Evolutionary conservation across 2,888 invertebrate genomes (phyloP).

Genomic region (Stratiomys singularior): DNA sequence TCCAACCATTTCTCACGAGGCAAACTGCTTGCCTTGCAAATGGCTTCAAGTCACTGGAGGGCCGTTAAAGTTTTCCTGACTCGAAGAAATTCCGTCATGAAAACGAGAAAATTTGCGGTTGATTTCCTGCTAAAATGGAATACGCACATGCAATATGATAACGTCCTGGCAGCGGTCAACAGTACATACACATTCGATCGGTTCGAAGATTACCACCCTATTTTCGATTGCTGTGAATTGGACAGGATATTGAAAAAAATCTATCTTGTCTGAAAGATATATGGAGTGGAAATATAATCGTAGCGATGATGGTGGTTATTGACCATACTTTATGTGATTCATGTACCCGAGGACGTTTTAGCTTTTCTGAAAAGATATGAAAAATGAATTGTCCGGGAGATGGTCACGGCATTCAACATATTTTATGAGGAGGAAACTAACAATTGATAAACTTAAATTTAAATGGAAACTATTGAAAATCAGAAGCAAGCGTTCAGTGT

Average conservation of each 20-base stretch:
- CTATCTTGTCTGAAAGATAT: constrained; percentile 13
- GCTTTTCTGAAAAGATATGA: too few relatives aligned
- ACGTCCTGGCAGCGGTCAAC: not conserved
- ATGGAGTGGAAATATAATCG: constrained; percentile 22
- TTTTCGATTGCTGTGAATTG: not conserved
- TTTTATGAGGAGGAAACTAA: too few relatives aligned
- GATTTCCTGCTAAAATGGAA: constrained; percentile 16
- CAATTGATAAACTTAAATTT: too few relatives aligned
- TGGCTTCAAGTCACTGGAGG: not conserved
- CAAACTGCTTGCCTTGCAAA: not conserved
- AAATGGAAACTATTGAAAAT: too few relatives aligned
- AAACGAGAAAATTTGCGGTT: constrained; percentile 31
- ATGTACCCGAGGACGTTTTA: too few relatives aligned
- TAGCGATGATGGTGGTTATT: not conserved
- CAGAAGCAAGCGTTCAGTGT: too few relatives aligned
- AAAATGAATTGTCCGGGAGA: too few relatives aligned
- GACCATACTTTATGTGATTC: not conserved
- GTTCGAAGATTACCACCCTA: constrained; percentile 4
- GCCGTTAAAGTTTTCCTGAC: not conserved
- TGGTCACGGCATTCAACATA: too few relatives aligned
- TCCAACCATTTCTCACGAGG: too few relatives aligned
- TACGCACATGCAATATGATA: not conserved
- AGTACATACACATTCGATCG: not conserved
- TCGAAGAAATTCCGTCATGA: constrained; percentile 1
- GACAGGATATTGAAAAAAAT: constrained; percentile 26